phyloP scores from a whole-genome alignment of 2,888 invertebrate genomes.

The Pocota personata region DNA sequence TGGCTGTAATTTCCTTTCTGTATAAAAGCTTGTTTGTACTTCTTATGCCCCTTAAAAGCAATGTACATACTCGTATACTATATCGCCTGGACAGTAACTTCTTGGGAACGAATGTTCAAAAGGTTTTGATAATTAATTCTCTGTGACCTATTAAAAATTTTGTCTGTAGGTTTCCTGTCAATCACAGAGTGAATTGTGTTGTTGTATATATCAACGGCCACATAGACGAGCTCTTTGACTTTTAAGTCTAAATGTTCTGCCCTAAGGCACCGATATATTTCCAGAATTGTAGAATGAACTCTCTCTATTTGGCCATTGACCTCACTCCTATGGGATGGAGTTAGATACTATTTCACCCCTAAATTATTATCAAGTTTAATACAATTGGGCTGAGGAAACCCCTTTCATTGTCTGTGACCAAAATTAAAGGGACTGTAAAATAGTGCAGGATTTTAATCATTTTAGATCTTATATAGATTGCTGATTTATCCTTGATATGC shows the following conservation, averaged over 20 bases:
- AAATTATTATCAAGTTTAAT: background rate
- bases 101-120: no score
- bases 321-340: background rate
- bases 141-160: constrained; percentile 4
- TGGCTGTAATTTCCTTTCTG: no score
- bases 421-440: background rate
- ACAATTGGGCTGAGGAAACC: background rate
- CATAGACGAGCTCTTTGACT: constrained; percentile 8
- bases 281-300: no score
- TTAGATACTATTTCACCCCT: background rate
- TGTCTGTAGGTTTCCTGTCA: background rate
- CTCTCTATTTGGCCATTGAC: no score
- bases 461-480: background rate
- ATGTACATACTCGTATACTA: no score
- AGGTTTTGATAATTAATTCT: no score
- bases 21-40: no score
- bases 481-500: background rate
- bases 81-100: background rate
- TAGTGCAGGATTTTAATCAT: background rate
- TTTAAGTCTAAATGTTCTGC: constrained; percentile 1
- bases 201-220: constrained; percentile 3
- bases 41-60: no score
- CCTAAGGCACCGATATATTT: no score
- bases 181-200: constrained; percentile 33
- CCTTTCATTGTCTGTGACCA: background rate